These are phyloP conservation scores for Bothrops jararaca DNA, from an alignment of 2,113 vertebrate species.

Conservation along the genomic window DNA sequence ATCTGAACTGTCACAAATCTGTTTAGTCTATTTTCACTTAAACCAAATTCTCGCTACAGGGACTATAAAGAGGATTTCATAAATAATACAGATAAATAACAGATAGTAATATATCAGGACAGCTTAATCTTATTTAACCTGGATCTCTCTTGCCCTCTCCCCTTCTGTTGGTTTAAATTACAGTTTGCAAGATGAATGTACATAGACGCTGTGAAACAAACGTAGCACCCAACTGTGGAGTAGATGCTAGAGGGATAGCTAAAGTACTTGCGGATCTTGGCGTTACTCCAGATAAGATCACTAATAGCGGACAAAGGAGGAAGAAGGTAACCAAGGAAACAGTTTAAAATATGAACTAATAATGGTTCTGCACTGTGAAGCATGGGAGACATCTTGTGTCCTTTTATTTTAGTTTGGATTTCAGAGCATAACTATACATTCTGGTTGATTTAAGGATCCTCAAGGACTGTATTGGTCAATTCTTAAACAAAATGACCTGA, in stretches of 20 bases:
- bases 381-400: background rate
- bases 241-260: conserved; percentile 94
- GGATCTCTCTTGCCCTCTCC: background rate
- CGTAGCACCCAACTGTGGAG: conserved; percentile 96
- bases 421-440: background rate
- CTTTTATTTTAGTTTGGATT: background rate
- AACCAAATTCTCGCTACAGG: background rate
- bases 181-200: conserved; percentile 99
- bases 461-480: background rate
- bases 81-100: background rate
- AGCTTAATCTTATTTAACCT: background rate
- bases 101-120: background rate
- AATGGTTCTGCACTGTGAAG: background rate
- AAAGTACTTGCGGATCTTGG: conserved; percentile 96
- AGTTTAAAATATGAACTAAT: background rate
- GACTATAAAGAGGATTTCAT: background rate
- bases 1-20: background rate
- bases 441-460: background rate
- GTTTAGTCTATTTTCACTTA: background rate
- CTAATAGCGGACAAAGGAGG: conserved; percentile 89
- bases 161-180: conserved; percentile 7
- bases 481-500: background rate
- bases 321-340: conserved; percentile 85
- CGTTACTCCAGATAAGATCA: conserved; percentile 97
- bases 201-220: conserved; percentile 95